Percentiles rank a stretch among this genome's conserved stretches.
phyloP scores from a whole-genome alignment of 2,888 invertebrate species.

The Apodemia zela region DNA sequence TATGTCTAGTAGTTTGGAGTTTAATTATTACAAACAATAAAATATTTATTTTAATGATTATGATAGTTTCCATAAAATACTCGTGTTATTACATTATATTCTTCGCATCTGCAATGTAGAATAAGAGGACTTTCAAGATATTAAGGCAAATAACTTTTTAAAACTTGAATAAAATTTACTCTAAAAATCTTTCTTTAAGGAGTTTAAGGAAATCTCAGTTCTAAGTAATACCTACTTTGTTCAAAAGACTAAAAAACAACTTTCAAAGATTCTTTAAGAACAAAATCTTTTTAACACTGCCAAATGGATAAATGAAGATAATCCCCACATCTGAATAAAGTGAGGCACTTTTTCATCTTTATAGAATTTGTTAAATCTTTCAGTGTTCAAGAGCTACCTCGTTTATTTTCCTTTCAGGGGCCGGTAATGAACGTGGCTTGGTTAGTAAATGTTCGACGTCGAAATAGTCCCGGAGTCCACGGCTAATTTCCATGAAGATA shows the following conservation, averaged over 20 bases:
- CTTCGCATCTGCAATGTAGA: neutral
- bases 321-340: slow-evolving; percentile 40
- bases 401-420: slow-evolving; percentile 47
- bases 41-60: too few relatives aligned
- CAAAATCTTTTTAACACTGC: slow-evolving; percentile 21
- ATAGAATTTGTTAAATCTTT: slow-evolving; percentile 46
- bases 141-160: slow-evolving; percentile 13
- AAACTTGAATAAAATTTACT: neutral
- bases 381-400: slow-evolving; percentile 39
- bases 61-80: too few relatives aligned
- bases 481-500: neutral
- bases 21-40: too few relatives aligned
- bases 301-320: slow-evolving; percentile 36
- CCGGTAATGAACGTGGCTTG: slow-evolving; percentile 46
- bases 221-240: slow-evolving; percentile 19
- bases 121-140: slow-evolving; percentile 2
- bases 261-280: slow-evolving; percentile 20
- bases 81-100: neutral
- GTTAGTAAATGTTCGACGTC: slow-evolving; percentile 26
- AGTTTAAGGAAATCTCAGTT: slow-evolving; percentile 15
- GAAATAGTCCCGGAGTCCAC: slow-evolving; percentile 9
- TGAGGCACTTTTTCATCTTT: slow-evolving; percentile 45
- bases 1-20: too few relatives aligned
- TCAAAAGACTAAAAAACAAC: slow-evolving; percentile 20
- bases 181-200: neutral